phyloP scores from a whole-genome alignment of 2,797 vertebrate genomes.

The Cuniculus paca region DNA sequence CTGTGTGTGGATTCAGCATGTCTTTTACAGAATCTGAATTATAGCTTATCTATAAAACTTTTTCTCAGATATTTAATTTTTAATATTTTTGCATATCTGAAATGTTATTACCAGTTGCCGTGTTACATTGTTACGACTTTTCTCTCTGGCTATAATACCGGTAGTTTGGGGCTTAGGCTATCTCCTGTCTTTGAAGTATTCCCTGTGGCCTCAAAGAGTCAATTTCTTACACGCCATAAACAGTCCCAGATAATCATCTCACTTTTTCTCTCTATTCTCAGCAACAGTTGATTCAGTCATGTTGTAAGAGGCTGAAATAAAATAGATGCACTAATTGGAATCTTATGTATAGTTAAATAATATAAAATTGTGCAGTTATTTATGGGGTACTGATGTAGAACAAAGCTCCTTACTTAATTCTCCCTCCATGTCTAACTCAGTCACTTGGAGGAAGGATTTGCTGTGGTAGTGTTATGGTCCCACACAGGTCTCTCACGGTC shows the following conservation, averaged over 20 bases:
- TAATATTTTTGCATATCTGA: background rate
- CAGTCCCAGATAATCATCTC: background rate
- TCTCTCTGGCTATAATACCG: background rate
- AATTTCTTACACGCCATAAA: background rate
- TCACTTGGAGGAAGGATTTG: background rate
- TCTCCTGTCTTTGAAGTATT: background rate
- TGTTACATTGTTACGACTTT: background rate
- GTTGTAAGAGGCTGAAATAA: background rate
- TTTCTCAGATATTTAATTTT: background rate
- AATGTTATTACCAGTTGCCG: background rate
- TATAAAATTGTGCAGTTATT: background rate
- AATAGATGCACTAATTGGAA: background rate
- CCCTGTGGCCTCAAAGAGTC: background rate
- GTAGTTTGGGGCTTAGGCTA: background rate
- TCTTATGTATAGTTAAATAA: background rate
- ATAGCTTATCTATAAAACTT: background rate
- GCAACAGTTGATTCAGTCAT: background rate
- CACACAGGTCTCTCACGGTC: background rate
- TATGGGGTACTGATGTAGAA: background rate
- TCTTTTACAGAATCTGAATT: background rate
- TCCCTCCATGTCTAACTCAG: background rate
- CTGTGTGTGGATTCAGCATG: background rate
- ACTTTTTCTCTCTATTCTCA: background rate
- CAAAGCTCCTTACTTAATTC: background rate
- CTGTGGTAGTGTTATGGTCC: background rate